A percentile compares a stretch with the other conserved stretches of the same genome.
These are phyloP conservation scores for Branchellion lobata DNA, from an alignment of 2,888 invertebrate genomes.

Conservation along the genomic window DNA sequence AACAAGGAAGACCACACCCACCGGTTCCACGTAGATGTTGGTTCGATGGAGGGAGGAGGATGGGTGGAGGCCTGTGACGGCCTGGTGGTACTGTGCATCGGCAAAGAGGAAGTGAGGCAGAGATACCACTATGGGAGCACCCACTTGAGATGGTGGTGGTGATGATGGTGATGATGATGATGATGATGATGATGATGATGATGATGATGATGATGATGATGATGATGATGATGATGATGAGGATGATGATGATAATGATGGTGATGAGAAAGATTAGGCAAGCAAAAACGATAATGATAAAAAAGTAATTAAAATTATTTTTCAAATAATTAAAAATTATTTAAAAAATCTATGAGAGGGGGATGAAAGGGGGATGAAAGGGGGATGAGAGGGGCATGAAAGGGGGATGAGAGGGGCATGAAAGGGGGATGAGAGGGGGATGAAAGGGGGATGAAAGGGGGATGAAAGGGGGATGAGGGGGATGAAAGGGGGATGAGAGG, in stretches of 20 bases:
- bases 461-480: too few relatives aligned
- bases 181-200: conserved; percentile 43
- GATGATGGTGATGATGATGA: conserved; percentile 43
- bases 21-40: conserved; percentile 22
- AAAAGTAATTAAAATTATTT: too few relatives aligned
- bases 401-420: too few relatives aligned
- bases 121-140: conserved; percentile 79
- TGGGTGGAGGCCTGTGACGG: conserved; percentile 72
- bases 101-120: conserved; percentile 79
- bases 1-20: too few relatives aligned
- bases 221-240: conserved; percentile 42
- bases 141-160: conserved; percentile 59
- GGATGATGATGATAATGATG: conserved; percentile 38
- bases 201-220: conserved; percentile 41
- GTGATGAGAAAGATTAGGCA: neutral
- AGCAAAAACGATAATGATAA: too few relatives aligned
- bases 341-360: too few relatives aligned
- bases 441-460: too few relatives aligned
- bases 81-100: conserved; percentile 69
- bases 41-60: conserved; percentile 71
- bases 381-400: too few relatives aligned
- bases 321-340: too few relatives aligned
- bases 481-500: too few relatives aligned
- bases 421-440: too few relatives aligned
- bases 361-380: too few relatives aligned